Conservation (phyloP, 2,888 invertebrate genomes). For the Orthosia gracilis region DNA sequence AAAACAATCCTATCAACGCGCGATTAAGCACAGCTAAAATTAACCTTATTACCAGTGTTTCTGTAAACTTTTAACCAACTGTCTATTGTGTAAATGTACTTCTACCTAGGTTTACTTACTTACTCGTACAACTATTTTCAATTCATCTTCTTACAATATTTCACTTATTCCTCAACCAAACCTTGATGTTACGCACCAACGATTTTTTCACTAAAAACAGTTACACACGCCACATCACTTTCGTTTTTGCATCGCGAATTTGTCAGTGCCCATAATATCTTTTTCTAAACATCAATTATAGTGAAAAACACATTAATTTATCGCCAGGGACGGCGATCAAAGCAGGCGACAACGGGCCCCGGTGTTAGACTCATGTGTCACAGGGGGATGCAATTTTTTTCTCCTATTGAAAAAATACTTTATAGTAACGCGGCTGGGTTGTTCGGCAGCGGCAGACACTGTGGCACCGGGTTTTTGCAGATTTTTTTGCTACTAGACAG, state of each 20-base stretch:
- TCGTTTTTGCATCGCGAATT: conserved; percentile 42
- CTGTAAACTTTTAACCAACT: neutral
- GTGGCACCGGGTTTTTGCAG: conserved; percentile 83
- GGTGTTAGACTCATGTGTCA: conserved; percentile 74
- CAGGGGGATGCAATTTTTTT: conserved; percentile 79
- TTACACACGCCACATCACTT: neutral
- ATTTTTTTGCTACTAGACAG: conserved; percentile 53
- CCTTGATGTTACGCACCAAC: neutral
- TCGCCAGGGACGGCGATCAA: conserved; percentile 76
- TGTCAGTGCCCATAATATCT: conserved; percentile 32
- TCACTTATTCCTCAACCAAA: neutral
- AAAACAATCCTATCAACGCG: neutral
- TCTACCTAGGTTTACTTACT: too few relatives aligned
- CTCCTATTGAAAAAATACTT: conserved; percentile 74
- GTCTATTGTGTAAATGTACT: neutral
- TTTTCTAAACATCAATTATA: conserved; percentile 56
- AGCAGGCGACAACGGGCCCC: conserved; percentile 79
- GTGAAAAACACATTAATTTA: conserved; percentile 74
- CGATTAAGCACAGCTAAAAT: neutral
- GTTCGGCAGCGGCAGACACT: conserved; percentile 78
- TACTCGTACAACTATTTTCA: neutral
- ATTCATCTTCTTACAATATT: neutral
- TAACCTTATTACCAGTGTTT: neutral
- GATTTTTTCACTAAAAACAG: neutral
- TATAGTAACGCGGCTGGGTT: conserved; percentile 75